These are phyloP conservation scores for Artemia sp. DNA, from an alignment of 2,888 invertebrate species.

Conservation along the genomic window DNA sequence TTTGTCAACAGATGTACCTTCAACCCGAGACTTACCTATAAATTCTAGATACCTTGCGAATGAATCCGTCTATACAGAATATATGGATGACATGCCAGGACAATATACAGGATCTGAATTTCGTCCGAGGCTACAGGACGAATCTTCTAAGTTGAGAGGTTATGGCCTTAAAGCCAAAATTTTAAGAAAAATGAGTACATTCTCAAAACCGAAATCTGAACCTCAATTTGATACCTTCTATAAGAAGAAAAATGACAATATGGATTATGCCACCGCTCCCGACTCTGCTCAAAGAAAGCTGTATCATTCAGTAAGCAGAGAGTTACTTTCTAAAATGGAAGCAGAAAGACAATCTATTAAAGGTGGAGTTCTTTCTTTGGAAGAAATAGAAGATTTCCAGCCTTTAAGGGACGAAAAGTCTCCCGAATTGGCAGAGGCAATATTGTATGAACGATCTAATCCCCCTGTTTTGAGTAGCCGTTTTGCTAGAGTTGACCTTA, in stretches of 20 bases:
- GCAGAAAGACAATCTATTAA: not conserved
- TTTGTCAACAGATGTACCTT: not conserved
- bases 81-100: not conserved
- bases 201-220: not conserved
- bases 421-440: constrained; percentile 11
- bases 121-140: not conserved
- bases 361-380: not conserved
- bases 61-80: not conserved
- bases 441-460: not conserved
- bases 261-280: not conserved
- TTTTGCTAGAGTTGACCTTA: constrained; percentile 1
- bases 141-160: not conserved
- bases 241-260: not conserved
- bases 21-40: not conserved
- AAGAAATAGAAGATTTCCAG: not conserved
- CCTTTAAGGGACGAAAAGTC: not conserved
- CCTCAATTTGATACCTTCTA: not conserved
- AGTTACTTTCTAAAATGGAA: constrained; percentile 3
- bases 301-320: constrained; percentile 7
- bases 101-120: constrained; percentile 2
- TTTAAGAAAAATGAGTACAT: not conserved
- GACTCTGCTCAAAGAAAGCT: not conserved
- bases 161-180: not conserved
- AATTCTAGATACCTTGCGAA: not conserved
- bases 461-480: constrained; percentile 7